Evolutionary conservation across 2,888 invertebrate genomes (phyloP), one percentile per base, ranked within the genome.

Genomic region (Tryphoninae sp.): DNA sequence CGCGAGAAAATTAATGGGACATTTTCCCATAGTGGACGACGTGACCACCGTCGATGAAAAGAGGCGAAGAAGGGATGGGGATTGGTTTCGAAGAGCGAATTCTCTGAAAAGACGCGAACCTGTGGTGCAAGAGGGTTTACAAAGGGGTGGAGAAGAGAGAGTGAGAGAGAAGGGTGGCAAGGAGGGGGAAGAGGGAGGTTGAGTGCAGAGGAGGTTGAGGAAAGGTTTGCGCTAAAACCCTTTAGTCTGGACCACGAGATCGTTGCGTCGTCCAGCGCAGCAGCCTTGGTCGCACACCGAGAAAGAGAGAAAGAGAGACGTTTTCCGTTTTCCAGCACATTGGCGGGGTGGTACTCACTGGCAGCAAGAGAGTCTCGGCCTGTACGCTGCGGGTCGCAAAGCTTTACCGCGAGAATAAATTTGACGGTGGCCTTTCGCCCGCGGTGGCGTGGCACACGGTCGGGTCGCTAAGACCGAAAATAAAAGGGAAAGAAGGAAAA

Each of bases 241-340:
- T 89, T 90, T 89, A 89, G 91, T 91, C 91, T 91, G 87, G 90
- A 91, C 91, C 91, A 85, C 91, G 90, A 86, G 86, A 73, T 53
- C 59, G 77, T 72, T 62, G 62, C 68, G 76, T 77, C 72, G 79
- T 68, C 68, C 51, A 55, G 81, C 65, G 42, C 62, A 49, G 62
- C 13, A 72, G 64, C 62, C 77, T 49, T 65, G 33, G 73, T 65
- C 78, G 78, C 23, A 72, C 26, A 72, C 64, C 26, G 55, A 58
- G 62, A 4, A 53, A 73, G 64, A 77, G 67, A 51, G 51, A 62
- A 59, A 67, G 61, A 65, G 78, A 80, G 80, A 84, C 81, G 33
- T 75, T 78, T 78, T 76, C 59, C 72, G 75, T 78, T 55, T 81
- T 74, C 75, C 78, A 80, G 78, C 84, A 84, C 82, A 84, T 84